Percentiles rank a stretch among this genome's conserved stretches.
phyloP scores from a whole-genome alignment of 2,797 vertebrate genomes.

The Macropus fuliginosus region DNA sequence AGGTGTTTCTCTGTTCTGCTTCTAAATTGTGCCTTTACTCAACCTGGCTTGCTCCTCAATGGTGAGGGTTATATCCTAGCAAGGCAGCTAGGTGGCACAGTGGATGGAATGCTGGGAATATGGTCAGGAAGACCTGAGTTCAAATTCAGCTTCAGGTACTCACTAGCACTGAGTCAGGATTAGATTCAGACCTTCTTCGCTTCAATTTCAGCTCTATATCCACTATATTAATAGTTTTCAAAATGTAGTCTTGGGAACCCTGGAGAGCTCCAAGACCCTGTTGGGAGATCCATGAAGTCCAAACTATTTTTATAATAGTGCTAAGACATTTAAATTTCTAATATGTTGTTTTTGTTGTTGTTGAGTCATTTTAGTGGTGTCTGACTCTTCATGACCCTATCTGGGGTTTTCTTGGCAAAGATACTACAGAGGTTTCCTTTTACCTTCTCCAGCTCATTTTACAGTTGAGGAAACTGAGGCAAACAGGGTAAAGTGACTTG shows the following conservation, averaged over 20 bases:
- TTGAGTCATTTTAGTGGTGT: neutral
- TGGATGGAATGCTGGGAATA: neutral
- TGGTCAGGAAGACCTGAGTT: neutral
- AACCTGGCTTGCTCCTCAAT: neutral
- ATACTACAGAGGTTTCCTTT: neutral
- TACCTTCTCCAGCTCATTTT: neutral
- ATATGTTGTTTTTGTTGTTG: neutral
- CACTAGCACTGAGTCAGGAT: neutral
- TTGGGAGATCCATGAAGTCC: neutral
- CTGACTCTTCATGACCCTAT: neutral
- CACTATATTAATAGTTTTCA: neutral
- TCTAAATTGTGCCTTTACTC: neutral
- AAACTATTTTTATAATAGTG: neutral
- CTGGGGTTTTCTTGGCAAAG: neutral
- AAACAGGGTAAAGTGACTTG: neutral
- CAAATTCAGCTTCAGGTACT: neutral
- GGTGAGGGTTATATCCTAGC: neutral
- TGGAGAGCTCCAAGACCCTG: too few species aligned
- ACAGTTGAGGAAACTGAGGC: neutral
- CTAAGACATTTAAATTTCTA: neutral
- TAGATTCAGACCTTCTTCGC: neutral
- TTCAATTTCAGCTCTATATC: neutral
- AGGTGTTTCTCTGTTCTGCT: neutral
- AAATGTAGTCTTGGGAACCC: neutral
- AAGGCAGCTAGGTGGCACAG: neutral